phyloP scores from a whole-genome alignment of 2,888 invertebrate species.

The Nipponacmea schrenckii region DNA sequence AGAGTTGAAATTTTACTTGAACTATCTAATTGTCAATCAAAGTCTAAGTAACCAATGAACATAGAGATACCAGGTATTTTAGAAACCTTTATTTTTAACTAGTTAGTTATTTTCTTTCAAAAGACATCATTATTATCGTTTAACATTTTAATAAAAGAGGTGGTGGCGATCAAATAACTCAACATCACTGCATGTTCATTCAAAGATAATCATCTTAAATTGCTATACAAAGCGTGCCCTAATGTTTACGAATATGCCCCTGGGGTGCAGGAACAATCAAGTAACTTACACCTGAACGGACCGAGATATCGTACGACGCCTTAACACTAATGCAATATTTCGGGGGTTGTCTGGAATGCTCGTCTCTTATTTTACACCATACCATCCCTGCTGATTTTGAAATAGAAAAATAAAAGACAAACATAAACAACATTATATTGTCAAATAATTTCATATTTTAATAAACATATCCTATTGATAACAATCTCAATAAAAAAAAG shows the following conservation, averaged over 20 bases:
- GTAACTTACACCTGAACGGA: neutral
- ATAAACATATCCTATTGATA: too few species aligned
- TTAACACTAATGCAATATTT: too few species aligned
- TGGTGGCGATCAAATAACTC: neutral
- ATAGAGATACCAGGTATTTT: neutral
- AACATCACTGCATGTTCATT: neutral
- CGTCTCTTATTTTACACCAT: too few species aligned
- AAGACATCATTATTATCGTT: slow-evolving; percentile 1
- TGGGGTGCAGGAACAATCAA: neutral
- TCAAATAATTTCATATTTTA: too few species aligned
- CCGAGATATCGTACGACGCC: neutral
- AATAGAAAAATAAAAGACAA: too few species aligned
- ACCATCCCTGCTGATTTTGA: too few species aligned
- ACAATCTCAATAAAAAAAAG: too few species aligned
- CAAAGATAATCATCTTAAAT: neutral
- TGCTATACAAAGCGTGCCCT: neutral
- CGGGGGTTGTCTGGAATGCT: too few species aligned
- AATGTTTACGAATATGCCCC: neutral
- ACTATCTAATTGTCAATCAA: neutral
- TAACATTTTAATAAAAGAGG: neutral
- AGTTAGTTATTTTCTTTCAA: neutral
- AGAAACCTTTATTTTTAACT: too few species aligned
- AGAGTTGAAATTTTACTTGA: neutral
- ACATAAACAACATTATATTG: too few species aligned
- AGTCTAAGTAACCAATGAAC: neutral